Conservation (phyloP, 2,888 invertebrate species). For the Drosophila recens region DNA sequence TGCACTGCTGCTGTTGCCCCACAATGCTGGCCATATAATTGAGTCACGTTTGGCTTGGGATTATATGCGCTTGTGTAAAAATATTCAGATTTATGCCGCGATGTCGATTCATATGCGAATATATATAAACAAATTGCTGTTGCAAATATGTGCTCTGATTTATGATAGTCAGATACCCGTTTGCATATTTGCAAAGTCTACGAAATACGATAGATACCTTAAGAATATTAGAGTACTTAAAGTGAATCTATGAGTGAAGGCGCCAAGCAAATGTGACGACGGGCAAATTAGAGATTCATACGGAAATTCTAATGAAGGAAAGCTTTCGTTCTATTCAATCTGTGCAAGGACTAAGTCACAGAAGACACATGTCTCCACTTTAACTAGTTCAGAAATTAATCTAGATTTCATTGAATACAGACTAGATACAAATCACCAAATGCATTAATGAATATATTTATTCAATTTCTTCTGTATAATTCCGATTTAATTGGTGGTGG, state of each 20-base stretch:
- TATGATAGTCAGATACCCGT: slow-evolving; percentile 51
- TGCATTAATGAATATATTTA: neutral
- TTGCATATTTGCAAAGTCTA: slow-evolving; percentile 45
- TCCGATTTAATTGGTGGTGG: too few species aligned
- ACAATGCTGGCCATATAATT: slow-evolving; percentile 67
- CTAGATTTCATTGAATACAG: too few species aligned
- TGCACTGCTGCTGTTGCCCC: slow-evolving; percentile 9
- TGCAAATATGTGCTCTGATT: slow-evolving; percentile 56
- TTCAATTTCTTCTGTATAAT: neutral
- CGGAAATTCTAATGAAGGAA: neutral
- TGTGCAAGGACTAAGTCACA: neutral
- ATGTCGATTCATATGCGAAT: slow-evolving; percentile 29
- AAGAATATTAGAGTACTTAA: neutral
- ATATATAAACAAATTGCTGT: slow-evolving; percentile 49
- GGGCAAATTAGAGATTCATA: neutral
- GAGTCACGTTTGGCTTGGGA: slow-evolving; percentile 78
- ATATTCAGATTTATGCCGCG: slow-evolving; percentile 79
- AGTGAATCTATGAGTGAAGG: neutral
- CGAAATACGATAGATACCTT: neutral
- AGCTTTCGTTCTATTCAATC: neutral
- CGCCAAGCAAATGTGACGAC: neutral
- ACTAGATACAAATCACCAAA: too few species aligned
- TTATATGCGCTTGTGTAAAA: slow-evolving; percentile 59
- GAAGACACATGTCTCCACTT: neutral
- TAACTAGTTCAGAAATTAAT: neutral